Percentiles rank a stretch among this genome's conserved stretches.
phyloP scores from a whole-genome alignment of 2,113 vertebrate species.

The Archocentrus centrarchus region DNA sequence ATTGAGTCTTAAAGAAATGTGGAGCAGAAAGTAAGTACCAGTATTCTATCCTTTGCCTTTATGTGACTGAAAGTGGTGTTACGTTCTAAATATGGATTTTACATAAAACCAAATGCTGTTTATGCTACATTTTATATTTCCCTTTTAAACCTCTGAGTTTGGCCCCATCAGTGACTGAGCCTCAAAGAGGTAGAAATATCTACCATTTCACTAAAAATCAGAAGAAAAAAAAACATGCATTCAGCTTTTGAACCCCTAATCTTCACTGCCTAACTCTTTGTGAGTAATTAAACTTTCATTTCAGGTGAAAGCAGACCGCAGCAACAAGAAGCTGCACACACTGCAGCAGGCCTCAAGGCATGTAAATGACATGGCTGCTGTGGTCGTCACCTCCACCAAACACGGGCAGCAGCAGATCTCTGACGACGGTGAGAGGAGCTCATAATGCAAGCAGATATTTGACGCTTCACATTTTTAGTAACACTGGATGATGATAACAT shows the following conservation, averaged over 20 bases:
- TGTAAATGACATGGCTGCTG: conserved; percentile 91
- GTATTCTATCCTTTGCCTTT: too few relatives aligned
- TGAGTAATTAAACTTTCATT: background rate
- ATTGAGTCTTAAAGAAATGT: background rate
- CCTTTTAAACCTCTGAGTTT: background rate
- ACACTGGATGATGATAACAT: background rate
- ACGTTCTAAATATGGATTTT: too few relatives aligned
- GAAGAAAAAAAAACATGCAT: background rate
- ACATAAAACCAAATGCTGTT: too few relatives aligned
- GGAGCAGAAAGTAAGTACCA: background rate
- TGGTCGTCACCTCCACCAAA: conserved; percentile 93
- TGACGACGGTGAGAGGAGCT: conserved; percentile 83
- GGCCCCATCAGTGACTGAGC: background rate
- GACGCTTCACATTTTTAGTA: background rate
- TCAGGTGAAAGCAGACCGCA: conserved; percentile 95
- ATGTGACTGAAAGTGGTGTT: too few relatives aligned
- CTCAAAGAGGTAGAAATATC: background rate
- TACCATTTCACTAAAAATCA: background rate
- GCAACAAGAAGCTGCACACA: conserved; percentile 87
- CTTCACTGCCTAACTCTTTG: background rate
- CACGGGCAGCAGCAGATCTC: conserved; percentile 89
- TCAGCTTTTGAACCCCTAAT: too few relatives aligned
- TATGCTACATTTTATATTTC: background rate
- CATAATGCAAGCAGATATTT: background rate
- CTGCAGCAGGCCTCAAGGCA: conserved; percentile 91